A percentile compares a stretch with the other conserved stretches of the same genome.
These are phyloP conservation scores for Noctua pronuba DNA, from an alignment of 2,888 invertebrate genomes.

Conservation along the genomic window DNA sequence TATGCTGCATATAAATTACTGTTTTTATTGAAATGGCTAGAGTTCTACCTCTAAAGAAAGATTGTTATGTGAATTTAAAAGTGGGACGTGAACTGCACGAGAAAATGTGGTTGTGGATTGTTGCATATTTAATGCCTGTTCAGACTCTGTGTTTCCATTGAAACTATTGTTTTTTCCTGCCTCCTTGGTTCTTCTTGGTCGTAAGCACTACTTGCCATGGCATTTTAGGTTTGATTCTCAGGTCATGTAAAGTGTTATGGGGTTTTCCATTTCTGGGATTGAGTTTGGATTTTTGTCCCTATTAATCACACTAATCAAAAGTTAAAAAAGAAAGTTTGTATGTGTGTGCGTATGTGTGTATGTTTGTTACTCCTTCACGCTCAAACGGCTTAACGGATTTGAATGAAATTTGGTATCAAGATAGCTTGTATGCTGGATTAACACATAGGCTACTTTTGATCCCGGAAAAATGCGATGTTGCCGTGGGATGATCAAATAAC, in stretches of 20 bases:
- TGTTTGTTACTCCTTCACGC: no score
- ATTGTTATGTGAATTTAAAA: slow-evolving; percentile 26
- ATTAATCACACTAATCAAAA: no score
- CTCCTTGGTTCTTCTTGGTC: not conserved
- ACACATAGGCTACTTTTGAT: no score
- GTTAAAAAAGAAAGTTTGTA: no score
- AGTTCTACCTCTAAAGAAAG: slow-evolving; percentile 15
- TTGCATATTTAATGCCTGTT: slow-evolving; percentile 10
- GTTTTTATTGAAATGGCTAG: slow-evolving; percentile 40
- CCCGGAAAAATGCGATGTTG: no score
- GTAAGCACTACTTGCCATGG: not conserved
- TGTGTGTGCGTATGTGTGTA: no score
- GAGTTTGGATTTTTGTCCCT: no score
- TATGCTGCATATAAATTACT: slow-evolving; percentile 45
- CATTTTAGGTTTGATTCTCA: not conserved
- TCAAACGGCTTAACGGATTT: no score
- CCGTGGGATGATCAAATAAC: no score
- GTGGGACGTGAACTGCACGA: slow-evolving; percentile 8
- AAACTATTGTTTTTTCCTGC: not conserved
- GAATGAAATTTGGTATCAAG: no score
- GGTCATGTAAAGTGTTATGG: not conserved
- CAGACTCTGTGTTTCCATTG: not conserved
- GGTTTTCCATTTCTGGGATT: no score
- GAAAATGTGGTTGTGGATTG: not conserved
- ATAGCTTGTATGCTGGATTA: no score